Base-by-base conservation (phyloP, 1,140 invertebrate species). In the Lasaia peninsularis region DNA sequence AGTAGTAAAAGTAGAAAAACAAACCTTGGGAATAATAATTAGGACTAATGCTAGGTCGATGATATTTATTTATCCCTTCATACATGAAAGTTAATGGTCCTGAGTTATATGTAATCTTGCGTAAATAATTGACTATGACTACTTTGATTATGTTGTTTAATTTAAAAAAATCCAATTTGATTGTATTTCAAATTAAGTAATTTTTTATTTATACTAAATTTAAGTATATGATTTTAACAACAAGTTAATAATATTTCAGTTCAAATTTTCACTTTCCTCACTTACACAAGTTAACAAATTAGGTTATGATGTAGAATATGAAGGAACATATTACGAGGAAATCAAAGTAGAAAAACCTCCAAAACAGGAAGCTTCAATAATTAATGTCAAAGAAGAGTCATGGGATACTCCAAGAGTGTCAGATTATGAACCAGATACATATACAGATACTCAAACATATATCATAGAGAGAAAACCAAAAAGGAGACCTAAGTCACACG, bases 301-400 rank as follows among this genome's bases (percentile, higher is more conserved):
- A 11, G 40, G 40, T 48, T 48, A 48, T 20, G 40, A 48, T n/a
- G 40, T 20, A n/a, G 18, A 48, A 20, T 48, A 48, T 48, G 40
- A 48, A 6, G 40, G 40, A 21, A 20, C 40, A 18, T 48, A 11
- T 48, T 48, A 48, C 20, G 18, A 48, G 20, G 40, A 48, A 48
- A 18, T 48, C 9, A 48, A 48, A 48, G 18, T 20, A 20, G 18
- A 48, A 48, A 48, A 44, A 18, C 37, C 10, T 3, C 16, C 37
- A 5, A 16, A 40, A 40, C 14, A 9, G 16, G 10, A 40, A 9
- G 37, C 16, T 16, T 18, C 37, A 18, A 14, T 40, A 16, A 9
- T 40, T 40, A 8, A 40, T 16, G 37, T 40, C 3, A 40, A 40
- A 40, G 37, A 40, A 40, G 37, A 40, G 8, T 9, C 16, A 18